Base-by-base conservation (phyloP, 2,888 invertebrate species). In the Melanargia galathea region DNA sequence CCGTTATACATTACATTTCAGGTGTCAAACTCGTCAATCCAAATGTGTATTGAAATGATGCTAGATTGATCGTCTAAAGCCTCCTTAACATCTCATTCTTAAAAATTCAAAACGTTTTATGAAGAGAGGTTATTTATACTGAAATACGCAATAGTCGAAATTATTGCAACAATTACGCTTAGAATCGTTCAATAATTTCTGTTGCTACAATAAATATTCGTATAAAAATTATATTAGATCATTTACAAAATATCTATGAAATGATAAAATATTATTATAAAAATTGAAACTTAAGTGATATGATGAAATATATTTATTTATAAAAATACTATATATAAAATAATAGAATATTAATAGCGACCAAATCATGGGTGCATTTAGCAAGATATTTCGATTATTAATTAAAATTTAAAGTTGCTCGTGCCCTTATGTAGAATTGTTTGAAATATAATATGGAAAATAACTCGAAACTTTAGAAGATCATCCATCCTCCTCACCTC, bases 331-430 rank as follows among this genome's bases (percentile, higher is more conserved):
- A n/a, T n/a, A n/a, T n/a, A n/a, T n/a, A 43, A 43, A 26, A 54
- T 52, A 52, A 59, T 35, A 40, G 6, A 57, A 57, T 51, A 16
- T 20, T 49, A 43, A 49, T 35, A 63, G 13, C 63, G 54, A 63
- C 22, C 52, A 16, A 33, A 18, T 38, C 3, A 46, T 18, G 38
- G n/a, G 24, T 54, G 63, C 63, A 58, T 51, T 52, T 26, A 35
- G 43, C 26, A 16, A 55, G 55, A 43, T 55, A 55, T 26, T 52
- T 43, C 8, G 38, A 4, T 35, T 38, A 4, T 4, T 38, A 3
- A 6, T 8, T 8, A 5, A 30, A 30, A 8, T 30, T 30, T n/a
- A n/a, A n/a, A n/a, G n/a, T n/a, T n/a, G n/a, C n/a, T n/a, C n/a
- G n/a, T 30, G 6, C 30, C 6, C 1, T 6, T 30, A 30, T 7